Conservation (phyloP, 2,888 invertebrate genomes). For the Oligia strigilis region DNA sequence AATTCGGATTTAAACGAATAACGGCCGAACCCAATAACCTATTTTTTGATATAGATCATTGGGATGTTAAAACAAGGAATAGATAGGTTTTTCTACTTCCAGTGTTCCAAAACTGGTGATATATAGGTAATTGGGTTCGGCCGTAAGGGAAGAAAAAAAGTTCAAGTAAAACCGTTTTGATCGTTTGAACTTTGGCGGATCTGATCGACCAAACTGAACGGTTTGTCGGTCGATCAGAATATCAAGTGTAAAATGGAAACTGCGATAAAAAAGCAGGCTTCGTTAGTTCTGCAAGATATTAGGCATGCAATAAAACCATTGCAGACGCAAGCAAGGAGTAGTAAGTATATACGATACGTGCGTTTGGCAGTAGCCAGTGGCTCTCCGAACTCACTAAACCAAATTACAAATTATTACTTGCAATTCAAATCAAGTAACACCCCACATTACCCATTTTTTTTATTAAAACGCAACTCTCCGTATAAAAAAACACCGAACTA, state of each 20-base stretch:
- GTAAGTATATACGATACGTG: slow-evolving; percentile 22
- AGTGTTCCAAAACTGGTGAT: no score
- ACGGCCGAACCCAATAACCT: not conserved
- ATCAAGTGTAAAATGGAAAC: slow-evolving; percentile 24
- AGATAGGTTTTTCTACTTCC: no score
- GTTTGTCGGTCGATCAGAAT: slow-evolving; percentile 7
- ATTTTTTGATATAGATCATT: no score
- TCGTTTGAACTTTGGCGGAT: slow-evolving; percentile 2
- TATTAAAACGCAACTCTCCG: not conserved
- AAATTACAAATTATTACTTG: slow-evolving; percentile 20
- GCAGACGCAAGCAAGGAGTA: slow-evolving; percentile 33
- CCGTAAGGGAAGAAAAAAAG: not conserved
- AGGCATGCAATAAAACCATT: slow-evolving; percentile 41
- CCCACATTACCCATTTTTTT: slow-evolving; percentile 16
- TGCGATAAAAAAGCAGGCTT: slow-evolving; percentile 23
- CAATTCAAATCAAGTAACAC: slow-evolving; percentile 4
- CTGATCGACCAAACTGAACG: slow-evolving; percentile 12
- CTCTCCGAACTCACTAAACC: slow-evolving; percentile 25
- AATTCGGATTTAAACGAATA: slow-evolving; percentile 25
- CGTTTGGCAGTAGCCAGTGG: slow-evolving; percentile 54
- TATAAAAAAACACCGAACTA: slow-evolving; percentile 2
- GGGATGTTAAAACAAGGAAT: no score
- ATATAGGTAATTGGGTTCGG: no score
- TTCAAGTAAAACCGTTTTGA: slow-evolving; percentile 10
- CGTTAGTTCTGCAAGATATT: not conserved